Percentiles rank a stretch among this genome's conserved stretches.
Evolutionary conservation across 2,113 vertebrate genomes (phyloP).

Genomic region (Xyliphius kryptos): DNA sequence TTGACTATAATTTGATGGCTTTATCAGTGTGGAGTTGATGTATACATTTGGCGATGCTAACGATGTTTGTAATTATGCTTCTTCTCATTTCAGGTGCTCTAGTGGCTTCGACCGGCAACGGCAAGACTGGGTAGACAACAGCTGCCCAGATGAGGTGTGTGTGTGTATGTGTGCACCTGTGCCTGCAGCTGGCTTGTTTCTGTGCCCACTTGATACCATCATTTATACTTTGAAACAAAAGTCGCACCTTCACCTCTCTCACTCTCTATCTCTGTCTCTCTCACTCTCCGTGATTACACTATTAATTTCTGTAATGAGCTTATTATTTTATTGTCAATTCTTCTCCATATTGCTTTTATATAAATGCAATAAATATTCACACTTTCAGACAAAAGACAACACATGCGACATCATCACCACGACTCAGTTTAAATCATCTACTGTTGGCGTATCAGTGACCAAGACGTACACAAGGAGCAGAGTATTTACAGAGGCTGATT

Average conservation of each 20-base stretch:
- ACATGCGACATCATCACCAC: constrained; percentile 74
- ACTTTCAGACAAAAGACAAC: constrained; percentile 83
- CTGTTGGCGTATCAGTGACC: constrained; percentile 54
- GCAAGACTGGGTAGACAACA: constrained; percentile 96
- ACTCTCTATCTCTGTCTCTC: too few species aligned
- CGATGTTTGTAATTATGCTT: too few species aligned
- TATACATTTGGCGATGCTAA: constrained; percentile 20
- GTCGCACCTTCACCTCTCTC: too few species aligned
- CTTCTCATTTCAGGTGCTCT: constrained; percentile 75
- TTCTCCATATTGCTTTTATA: neutral
- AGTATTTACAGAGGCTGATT: constrained; percentile 63
- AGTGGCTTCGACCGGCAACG: constrained; percentile 96
- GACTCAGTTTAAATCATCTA: constrained; percentile 60
- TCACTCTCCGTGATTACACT: too few species aligned
- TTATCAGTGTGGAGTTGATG: constrained; percentile 38
- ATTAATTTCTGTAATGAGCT: too few species aligned
- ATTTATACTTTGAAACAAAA: too few species aligned
- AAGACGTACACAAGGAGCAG: constrained; percentile 66
- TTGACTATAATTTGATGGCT: too few species aligned
- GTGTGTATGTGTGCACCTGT: constrained; percentile 1
- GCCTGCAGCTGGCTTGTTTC: neutral
- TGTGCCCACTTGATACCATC: too few species aligned
- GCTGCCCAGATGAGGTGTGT: too few species aligned
- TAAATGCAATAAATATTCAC: neutral
- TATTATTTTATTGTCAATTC: neutral